Conservation (phyloP, 2,113 vertebrate species). For the Cathartes aura region DNA sequence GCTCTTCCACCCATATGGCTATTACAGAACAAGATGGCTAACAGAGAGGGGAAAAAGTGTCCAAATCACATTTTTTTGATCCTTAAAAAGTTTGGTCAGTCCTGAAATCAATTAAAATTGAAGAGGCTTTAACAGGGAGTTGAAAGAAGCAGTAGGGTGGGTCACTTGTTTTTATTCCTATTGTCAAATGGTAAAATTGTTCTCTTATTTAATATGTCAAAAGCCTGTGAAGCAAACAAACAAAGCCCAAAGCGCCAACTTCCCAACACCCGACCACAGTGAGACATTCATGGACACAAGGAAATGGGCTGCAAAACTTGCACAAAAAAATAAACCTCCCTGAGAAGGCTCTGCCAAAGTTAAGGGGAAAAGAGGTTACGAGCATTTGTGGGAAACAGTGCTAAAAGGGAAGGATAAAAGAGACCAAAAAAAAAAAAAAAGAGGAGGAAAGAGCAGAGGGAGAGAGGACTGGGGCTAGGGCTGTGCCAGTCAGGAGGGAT, state of each 20-base stretch:
- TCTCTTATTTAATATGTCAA: neutral
- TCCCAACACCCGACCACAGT: neutral
- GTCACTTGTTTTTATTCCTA: neutral
- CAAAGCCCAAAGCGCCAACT: neutral
- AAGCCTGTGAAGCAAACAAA: neutral
- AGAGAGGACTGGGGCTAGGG: neutral
- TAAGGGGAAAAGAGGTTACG: neutral
- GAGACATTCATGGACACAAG: neutral
- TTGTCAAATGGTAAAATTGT: neutral
- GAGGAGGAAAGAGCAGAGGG: neutral
- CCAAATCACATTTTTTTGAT: neutral
- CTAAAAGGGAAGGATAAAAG: neutral
- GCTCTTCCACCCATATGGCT: neutral
- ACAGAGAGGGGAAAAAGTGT: neutral
- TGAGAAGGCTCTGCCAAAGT: neutral
- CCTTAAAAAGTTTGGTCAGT: neutral
- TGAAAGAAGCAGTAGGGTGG: neutral
- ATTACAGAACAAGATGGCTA: neutral
- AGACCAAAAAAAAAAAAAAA: neutral
- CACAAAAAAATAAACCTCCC: neutral
- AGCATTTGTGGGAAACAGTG: constrained; percentile 23
- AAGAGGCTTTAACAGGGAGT: neutral
- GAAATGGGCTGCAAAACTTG: neutral
- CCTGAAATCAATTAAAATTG: neutral
- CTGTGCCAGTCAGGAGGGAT: constrained; percentile 26